Evolutionary conservation across 2,888 invertebrate species (phyloP).

Genomic region (Andrena bicolor): DNA sequence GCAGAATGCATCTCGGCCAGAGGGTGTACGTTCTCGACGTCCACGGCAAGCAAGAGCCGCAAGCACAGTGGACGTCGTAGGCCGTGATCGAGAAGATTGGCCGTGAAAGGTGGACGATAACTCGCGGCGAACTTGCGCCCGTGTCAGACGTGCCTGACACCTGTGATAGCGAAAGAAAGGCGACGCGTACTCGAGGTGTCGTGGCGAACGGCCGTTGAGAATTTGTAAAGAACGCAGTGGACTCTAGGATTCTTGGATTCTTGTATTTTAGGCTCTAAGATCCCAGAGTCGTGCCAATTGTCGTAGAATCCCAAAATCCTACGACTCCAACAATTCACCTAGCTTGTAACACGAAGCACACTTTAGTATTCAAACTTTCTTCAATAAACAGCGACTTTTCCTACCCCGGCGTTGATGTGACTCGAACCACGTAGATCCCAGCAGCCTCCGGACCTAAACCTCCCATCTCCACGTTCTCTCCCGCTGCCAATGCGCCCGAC

Average conservation of each 20-base stretch:
- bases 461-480: not conserved
- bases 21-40: constrained; percentile 79
- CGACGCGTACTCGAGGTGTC: no score
- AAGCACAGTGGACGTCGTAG: constrained; percentile 20
- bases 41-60: not conserved
- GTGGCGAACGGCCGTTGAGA: no score
- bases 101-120: not conserved
- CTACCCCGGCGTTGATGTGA: not conserved
- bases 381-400: constrained; percentile 9
- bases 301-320: not conserved
- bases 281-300: not conserved
- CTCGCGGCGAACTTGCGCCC: no score
- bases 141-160: no score
- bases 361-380: constrained; percentile 6
- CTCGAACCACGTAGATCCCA: not conserved
- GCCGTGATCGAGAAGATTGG: not conserved
- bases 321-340: no score
- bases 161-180: no score
- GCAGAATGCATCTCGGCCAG: constrained; percentile 77
- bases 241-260: no score
- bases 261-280: not conserved
- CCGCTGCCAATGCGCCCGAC: not conserved
- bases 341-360: constrained; percentile 5
- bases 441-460: no score
- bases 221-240: no score